A percentile compares a stretch with the other conserved stretches of the same genome.
These are phyloP conservation scores for Cyrtonyx montezumae DNA, from an alignment of 2,113 vertebrate species.

Conservation along the genomic window DNA sequence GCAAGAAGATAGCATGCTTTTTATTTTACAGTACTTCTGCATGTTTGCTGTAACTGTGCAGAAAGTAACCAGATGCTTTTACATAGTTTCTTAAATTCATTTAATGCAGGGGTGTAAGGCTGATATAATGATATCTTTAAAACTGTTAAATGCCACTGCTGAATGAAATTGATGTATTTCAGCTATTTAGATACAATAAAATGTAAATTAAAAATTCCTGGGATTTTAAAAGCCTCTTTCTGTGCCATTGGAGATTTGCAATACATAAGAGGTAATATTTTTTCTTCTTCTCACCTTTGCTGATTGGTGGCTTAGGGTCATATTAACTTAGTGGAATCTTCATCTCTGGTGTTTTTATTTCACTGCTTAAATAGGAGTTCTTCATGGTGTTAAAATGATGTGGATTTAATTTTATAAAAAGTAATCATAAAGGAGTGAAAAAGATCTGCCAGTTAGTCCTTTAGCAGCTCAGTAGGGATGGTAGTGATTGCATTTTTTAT, in stretches of 20 bases:
- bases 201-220: not conserved
- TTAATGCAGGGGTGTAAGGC: not conserved
- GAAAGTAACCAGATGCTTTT: not conserved
- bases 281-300: accelerated
- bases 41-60: not conserved
- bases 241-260: not conserved
- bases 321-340: not conserved
- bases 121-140: not conserved
- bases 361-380: not conserved
- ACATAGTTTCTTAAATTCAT: not conserved
- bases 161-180: not conserved
- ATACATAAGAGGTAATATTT: not conserved
- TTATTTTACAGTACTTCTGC: not conserved
- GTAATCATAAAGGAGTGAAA: not conserved
- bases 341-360: not conserved
- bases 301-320: not conserved
- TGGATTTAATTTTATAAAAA: not conserved
- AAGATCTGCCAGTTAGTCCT: not conserved
- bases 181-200: not conserved
- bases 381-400: not conserved
- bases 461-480: not conserved
- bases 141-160: not conserved
- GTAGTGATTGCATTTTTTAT: not conserved
- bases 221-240: not conserved
- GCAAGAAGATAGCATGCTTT: not conserved